Conservation (phyloP, 1,140 invertebrate genomes). For the Neuroterus valhalla region DNA sequence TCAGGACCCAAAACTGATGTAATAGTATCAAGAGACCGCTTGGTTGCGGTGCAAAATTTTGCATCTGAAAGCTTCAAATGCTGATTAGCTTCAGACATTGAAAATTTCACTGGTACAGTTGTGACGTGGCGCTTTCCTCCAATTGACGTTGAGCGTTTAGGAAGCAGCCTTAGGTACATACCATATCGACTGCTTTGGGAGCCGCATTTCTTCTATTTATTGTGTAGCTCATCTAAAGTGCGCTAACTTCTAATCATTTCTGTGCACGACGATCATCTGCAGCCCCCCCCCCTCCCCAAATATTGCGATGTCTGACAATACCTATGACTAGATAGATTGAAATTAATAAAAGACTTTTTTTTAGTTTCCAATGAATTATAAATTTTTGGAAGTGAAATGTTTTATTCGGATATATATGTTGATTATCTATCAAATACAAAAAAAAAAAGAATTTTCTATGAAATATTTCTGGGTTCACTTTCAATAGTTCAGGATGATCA, state of each 20-base stretch:
- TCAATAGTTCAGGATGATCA: too few relatives aligned
- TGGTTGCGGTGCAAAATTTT: constrained; percentile 29
- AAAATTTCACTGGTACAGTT: constrained; percentile 41
- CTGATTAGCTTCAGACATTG: constrained; percentile 21
- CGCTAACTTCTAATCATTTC: constrained; percentile 31
- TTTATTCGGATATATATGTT: not conserved
- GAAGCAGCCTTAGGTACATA: constrained; percentile 19
- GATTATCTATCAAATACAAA: not conserved
- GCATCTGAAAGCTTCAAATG: constrained; percentile 23
- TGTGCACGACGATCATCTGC: constrained; percentile 33
- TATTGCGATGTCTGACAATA: constrained; percentile 12
- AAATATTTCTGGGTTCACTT: not conserved
- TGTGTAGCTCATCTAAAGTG: constrained; percentile 32
- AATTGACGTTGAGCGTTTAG: not conserved
- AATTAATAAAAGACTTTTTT: too few relatives aligned
- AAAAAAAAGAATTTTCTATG: not conserved
- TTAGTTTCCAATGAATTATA: not conserved
- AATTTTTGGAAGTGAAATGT: too few relatives aligned
- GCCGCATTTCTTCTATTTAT: constrained; percentile 6
- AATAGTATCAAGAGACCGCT: not conserved
- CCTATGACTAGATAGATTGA: not conserved
- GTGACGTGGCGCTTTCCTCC: constrained; percentile 34
- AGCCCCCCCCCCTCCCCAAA: constrained; percentile 13
- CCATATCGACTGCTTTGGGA: not conserved
- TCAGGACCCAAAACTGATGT: not conserved